Base-by-base conservation (phyloP, 2,888 invertebrate species). In the Lypha dubia region DNA sequence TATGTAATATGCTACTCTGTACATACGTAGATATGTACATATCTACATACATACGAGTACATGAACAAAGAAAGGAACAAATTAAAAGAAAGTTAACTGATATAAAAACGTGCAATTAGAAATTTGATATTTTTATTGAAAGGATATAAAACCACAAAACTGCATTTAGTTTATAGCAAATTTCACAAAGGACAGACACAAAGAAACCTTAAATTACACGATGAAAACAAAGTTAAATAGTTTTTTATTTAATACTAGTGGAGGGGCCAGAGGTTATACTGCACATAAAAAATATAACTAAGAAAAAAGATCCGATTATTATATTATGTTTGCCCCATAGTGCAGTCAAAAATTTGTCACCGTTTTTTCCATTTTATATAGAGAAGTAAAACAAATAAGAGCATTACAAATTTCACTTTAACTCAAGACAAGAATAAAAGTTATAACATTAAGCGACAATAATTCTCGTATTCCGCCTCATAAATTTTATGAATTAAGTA, bases 111-210 rank as follows among this genome's bases (percentile, higher is more conserved):
- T 88, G 89, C 90, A 90, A 89, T 90, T 90, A 89, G 90, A 91
- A 90, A 90, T 90, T 88, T 89, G 90, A 90, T 90, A 90, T 88
- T 90, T 90, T 91, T 90, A 90, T 91, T 91, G 90, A 90, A 90
- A 90, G 91, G 89, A 90, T 90, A 90, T 75, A 74, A 79, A 86
- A 86, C 83, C 83, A 80, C 80, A 83, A 77, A 83, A 84, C 79
- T 83, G 84, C 84, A 80, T 84, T 84, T 84, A 73, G 67, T 80
- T 67, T 49, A 68, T 32, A 73, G 70, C 35, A 46, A 35, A 56
- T 65, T 49, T 15, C 60, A 24, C 28, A 38, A 46, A 17, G 58
- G 9, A 58, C 67, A 58, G 1, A 63, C 11, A 44, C 17, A 53
- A 53, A 11, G 77, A 79, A 79, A 71, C 68, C 80, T 53, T 80